Evolutionary conservation across 2,113 vertebrate genomes (phyloP).

Genomic region (Polyodon spathula): DNA sequence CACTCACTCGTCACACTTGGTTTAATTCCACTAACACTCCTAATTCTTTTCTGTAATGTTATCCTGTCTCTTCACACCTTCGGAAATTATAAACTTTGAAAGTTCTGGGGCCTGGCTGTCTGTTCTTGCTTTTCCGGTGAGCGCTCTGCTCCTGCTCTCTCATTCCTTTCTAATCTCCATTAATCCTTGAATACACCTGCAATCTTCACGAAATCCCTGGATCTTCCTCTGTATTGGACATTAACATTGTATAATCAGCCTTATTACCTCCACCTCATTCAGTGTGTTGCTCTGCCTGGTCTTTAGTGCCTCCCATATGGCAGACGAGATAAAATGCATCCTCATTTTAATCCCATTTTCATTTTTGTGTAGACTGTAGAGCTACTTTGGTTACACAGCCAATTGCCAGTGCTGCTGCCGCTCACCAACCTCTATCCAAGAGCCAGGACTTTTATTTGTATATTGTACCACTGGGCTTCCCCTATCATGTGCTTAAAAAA

Average conservation of each 20-base stretch:
- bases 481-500: too few species aligned
- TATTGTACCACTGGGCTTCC: too few species aligned
- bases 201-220: slow-evolving; percentile 5
- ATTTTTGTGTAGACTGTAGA: too few species aligned
- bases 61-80: slow-evolving; percentile 37
- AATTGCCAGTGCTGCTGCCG: too few species aligned
- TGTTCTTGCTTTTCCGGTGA: slow-evolving; percentile 20
- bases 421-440: too few species aligned
- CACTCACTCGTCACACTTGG: slow-evolving; percentile 47
- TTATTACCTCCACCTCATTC: slow-evolving; percentile 5
- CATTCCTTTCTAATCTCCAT: slow-evolving; percentile 24
- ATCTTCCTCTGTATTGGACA: slow-evolving; percentile 6
- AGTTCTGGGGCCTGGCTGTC: slow-evolving; percentile 11
- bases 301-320: slow-evolving; percentile 10
- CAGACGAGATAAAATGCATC: slow-evolving; percentile 11
- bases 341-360: background rate
- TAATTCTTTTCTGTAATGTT: slow-evolving; percentile 45
- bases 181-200: slow-evolving; percentile 22
- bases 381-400: too few species aligned
- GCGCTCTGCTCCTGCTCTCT: slow-evolving; percentile 14
- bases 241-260: slow-evolving; percentile 10
- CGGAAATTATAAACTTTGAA: slow-evolving; percentile 37
- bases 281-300: background rate
- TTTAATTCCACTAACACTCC: slow-evolving; percentile 41
- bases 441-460: too few species aligned